Conservation (phyloP, 2,888 invertebrate genomes). For the Dryobota labecula region DNA sequence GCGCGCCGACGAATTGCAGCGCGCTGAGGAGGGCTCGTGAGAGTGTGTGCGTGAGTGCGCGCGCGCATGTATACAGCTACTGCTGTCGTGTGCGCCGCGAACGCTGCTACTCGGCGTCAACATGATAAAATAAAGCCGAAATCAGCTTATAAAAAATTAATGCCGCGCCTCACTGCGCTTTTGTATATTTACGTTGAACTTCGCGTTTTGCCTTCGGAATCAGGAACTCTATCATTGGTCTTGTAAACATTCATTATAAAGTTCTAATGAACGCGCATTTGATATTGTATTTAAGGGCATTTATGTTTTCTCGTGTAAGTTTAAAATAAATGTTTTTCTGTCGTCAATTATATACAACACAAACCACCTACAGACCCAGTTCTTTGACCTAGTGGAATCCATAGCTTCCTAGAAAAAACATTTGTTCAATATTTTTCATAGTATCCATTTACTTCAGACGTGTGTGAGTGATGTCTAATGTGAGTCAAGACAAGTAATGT, state of each 20-base stretch:
- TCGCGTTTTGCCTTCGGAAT: conserved; percentile 77
- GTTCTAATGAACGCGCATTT: conserved; percentile 13
- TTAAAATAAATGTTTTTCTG: background rate
- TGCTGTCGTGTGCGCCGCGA: conserved; percentile 73
- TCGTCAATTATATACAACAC: background rate
- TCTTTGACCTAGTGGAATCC: conserved; percentile 24
- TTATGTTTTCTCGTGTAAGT: background rate
- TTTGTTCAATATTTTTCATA: conserved; percentile 8
- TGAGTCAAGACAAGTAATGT: background rate
- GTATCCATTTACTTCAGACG: background rate
- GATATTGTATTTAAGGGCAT: background rate
- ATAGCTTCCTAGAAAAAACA: conserved; percentile 24
- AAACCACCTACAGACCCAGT: conserved; percentile 1
- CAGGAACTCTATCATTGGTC: conserved; percentile 77
- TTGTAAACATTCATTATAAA: conserved; percentile 8
- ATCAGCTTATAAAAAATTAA: conserved; percentile 86
- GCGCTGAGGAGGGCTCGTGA: conserved; percentile 84
- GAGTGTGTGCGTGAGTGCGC: conserved; percentile 87
- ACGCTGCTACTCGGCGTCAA: conserved; percentile 71
- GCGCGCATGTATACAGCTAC: conserved; percentile 71
- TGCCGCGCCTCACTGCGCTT: conserved; percentile 81
- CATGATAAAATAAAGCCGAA: conserved; percentile 85
- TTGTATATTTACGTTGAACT: conserved; percentile 87
- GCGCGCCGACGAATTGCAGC: conserved; percentile 89
- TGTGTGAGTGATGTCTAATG: background rate